Conservation (phyloP, 2,113 vertebrate genomes). For the Eolophus roseicapilla region DNA sequence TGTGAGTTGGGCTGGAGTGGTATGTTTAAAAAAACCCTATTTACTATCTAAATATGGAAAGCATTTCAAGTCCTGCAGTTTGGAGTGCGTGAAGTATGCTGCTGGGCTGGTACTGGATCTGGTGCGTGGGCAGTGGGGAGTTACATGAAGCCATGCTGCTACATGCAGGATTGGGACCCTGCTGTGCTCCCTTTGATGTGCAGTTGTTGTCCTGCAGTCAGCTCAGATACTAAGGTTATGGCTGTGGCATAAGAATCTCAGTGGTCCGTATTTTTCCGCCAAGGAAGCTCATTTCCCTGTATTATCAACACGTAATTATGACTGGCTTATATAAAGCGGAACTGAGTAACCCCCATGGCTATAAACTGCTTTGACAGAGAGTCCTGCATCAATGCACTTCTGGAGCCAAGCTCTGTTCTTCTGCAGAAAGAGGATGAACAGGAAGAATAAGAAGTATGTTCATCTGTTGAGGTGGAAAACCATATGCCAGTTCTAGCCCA, state of each 20-base stretch:
- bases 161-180: background rate
- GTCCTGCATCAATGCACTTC: background rate
- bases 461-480: background rate
- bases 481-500: background rate
- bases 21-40: background rate
- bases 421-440: background rate
- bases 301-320: background rate
- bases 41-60: background rate
- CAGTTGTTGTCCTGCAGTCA: background rate
- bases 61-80: background rate
- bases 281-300: background rate
- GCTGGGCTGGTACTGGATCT: background rate
- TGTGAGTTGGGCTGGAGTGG: background rate
- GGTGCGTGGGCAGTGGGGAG: background rate
- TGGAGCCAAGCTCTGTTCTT: background rate
- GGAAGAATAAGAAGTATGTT: background rate
- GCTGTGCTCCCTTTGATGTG: background rate
- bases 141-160: background rate
- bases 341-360: background rate
- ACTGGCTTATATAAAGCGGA: constrained; percentile 10
- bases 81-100: background rate
- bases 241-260: background rate
- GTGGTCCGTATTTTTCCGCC: background rate
- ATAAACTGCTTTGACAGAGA: constrained; percentile 1
- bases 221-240: background rate